These are phyloP conservation scores for Serilophus lunatus DNA, from an alignment of 2,113 vertebrate species.

Conservation along the genomic window DNA sequence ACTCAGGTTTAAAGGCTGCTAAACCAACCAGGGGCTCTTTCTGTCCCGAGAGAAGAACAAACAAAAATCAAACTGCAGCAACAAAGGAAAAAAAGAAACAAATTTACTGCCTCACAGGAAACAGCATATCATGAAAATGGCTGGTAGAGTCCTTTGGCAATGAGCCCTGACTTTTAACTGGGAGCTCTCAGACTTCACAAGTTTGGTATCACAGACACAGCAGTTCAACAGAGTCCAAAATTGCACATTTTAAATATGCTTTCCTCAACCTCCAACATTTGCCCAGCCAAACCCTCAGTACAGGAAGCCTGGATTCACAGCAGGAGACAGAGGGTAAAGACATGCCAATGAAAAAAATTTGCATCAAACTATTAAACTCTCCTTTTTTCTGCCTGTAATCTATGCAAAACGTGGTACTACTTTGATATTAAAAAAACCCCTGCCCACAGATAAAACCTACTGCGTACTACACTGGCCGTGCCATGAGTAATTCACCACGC, in stretches of 20 bases:
- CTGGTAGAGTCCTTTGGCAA: neutral
- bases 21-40: neutral
- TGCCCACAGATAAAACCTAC: neutral
- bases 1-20: fast-evolving
- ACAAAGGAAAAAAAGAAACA: neutral
- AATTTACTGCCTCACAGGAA: neutral
- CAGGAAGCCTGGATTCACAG: neutral
- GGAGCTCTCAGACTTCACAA: neutral
- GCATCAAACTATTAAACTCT: neutral
- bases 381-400: neutral
- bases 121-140: neutral
- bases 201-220: neutral
- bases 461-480: neutral
- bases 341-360: neutral
- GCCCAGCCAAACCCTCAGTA: neutral
- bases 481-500: neutral
- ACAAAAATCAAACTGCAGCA: neutral
- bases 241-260: neutral
- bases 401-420: neutral
- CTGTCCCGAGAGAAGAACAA: neutral
- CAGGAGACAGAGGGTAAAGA: neutral
- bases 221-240: neutral
- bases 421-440: fast-evolving
- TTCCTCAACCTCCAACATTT: neutral
- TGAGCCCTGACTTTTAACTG: fast-evolving